These are phyloP conservation scores for Thalassoma bifasciatum DNA, from an alignment of 2,113 vertebrate genomes.

Conservation along the genomic window DNA sequence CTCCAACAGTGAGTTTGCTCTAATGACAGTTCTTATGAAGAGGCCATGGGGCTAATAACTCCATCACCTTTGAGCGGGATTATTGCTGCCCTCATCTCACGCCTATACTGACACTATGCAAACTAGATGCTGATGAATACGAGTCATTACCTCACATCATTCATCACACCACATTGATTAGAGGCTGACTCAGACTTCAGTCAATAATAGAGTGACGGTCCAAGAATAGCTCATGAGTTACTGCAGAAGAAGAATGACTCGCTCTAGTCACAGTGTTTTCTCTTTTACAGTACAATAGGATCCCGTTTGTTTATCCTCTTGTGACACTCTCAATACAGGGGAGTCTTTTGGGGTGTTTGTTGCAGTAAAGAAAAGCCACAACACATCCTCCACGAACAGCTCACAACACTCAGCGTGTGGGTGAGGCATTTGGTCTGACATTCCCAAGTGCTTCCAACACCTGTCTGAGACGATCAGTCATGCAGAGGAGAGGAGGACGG, in stretches of 20 bases:
- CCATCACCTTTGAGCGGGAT: constrained; percentile 24
- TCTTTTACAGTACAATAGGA: constrained; percentile 1
- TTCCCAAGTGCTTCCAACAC: constrained; percentile 39
- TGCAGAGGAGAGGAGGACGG: constrained; percentile 1
- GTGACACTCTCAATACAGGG: neutral
- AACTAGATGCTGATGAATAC: constrained; percentile 66
- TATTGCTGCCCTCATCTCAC: constrained; percentile 9
- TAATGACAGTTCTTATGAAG: neutral
- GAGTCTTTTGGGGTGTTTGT: constrained; percentile 1
- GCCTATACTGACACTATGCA: constrained; percentile 14
- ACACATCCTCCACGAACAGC: constrained; percentile 29
- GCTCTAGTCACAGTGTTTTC: neutral
- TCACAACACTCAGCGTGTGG: constrained; percentile 22
- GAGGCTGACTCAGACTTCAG: constrained; percentile 8
- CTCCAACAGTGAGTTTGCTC: neutral
- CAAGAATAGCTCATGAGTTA: neutral
- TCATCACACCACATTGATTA: constrained; percentile 43
- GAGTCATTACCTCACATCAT: constrained; percentile 46
- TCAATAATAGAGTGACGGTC: constrained; percentile 5
- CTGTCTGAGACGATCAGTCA: constrained; percentile 53
- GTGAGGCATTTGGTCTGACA: constrained; percentile 47
- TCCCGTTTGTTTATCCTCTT: neutral
- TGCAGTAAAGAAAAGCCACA: constrained; percentile 19
- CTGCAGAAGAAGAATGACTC: neutral
- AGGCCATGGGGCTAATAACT: constrained; percentile 8